phyloP scores from a whole-genome alignment of 2,113 vertebrate genomes.

The Sterrhoptilus dennistouni region DNA sequence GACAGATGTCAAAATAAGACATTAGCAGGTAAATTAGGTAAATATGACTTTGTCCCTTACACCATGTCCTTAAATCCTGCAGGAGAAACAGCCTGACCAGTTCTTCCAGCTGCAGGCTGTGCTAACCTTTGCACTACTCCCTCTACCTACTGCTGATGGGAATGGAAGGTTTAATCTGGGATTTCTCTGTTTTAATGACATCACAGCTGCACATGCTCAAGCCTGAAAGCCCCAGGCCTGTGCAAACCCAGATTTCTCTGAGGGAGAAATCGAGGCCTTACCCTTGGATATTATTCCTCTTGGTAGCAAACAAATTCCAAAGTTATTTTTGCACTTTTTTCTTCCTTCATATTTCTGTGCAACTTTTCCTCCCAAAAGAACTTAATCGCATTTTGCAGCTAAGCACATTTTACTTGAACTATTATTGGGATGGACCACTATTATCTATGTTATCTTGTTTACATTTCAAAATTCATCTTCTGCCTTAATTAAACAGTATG shows the following conservation, averaged over 20 bases:
- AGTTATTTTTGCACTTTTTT: not conserved
- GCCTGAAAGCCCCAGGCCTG: not conserved
- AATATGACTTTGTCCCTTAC: not conserved
- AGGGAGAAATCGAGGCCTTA: not conserved
- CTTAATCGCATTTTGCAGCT: not conserved
- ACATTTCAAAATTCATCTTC: not conserved
- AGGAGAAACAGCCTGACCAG: not conserved
- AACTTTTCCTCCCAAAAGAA: not conserved
- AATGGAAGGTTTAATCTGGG: not conserved
- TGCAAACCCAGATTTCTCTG: not conserved
- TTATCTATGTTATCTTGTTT: not conserved
- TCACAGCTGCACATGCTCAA: not conserved
- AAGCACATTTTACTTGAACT: not conserved
- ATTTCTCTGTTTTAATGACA: not conserved
- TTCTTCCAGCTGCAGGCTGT: not conserved
- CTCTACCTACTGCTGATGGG: not conserved
- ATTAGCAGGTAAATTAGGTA: not conserved
- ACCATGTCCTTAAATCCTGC: not conserved
- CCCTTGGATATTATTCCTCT: not conserved
- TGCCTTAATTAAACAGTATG: not conserved
- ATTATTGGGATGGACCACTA: not conserved
- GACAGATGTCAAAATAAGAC: not conserved
- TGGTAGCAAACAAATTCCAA: not conserved
- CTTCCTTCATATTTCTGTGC: not conserved
- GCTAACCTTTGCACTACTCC: not conserved